phyloP scores from a whole-genome alignment of 2,113 vertebrate genomes.

The Stegastes partitus region DNA sequence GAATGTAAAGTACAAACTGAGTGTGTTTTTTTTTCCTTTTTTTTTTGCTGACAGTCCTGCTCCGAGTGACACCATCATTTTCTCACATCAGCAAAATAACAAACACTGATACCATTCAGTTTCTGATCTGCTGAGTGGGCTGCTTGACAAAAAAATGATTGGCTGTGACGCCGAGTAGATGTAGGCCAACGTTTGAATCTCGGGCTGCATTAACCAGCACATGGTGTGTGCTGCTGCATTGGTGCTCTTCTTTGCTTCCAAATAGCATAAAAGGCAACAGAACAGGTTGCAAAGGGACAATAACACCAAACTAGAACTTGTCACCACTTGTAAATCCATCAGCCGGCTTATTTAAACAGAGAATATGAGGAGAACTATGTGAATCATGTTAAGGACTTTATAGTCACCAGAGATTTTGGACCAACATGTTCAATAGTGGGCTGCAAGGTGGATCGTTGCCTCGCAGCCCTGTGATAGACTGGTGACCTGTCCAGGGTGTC shows the following conservation, averaged over 20 bases:
- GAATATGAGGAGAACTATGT: too few species aligned
- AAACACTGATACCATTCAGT: conserved; percentile 11
- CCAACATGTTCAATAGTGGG: too few species aligned
- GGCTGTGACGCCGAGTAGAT: conserved; percentile 11
- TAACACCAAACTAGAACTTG: not conserved
- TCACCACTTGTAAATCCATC: not conserved
- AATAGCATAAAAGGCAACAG: not conserved
- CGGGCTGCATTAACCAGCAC: too few species aligned
- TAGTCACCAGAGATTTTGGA: too few species aligned
- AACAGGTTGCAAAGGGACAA: not conserved
- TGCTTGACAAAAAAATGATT: conserved; percentile 11
- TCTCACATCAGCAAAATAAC: conserved; percentile 42
- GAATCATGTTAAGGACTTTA: too few species aligned
- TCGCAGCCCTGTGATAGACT: too few species aligned
- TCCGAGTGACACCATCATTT: conserved; percentile 13
- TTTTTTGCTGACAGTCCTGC: conserved; percentile 38
- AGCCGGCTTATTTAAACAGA: not conserved
- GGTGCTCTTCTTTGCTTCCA: not conserved
- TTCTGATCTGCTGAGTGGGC: conserved; percentile 36
- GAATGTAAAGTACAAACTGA: not conserved
- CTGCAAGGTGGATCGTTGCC: too few species aligned
- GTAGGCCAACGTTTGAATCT: not conserved
- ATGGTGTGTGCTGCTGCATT: too few species aligned
- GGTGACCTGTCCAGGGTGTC: too few species aligned
- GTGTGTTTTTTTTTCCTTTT: too few species aligned